A percentile compares a stretch with the other conserved stretches of the same genome.
Conservation (phyloP, 2,113 vertebrate genomes). For the Origma solitaria region DNA sequence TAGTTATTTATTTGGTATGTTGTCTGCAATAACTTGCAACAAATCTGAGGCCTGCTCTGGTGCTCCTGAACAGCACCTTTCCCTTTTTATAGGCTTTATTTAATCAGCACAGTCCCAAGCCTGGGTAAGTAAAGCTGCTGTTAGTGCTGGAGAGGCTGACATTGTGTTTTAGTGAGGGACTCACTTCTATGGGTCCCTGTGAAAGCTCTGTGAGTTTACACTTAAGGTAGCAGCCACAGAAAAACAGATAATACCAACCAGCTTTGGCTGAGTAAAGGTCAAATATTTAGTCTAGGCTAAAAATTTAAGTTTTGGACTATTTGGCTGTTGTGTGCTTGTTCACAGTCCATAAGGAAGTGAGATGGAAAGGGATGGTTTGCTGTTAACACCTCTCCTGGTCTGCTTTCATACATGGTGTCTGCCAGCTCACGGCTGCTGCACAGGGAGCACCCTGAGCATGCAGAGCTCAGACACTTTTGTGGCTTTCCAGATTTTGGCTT, state of each 20-base stretch:
- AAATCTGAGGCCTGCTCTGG: not conserved
- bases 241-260: not conserved
- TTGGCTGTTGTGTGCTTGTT: not conserved
- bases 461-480: not conserved
- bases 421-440: not conserved
- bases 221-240: not conserved
- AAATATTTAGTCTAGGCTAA: not conserved
- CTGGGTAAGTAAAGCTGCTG: not conserved
- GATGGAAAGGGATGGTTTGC: not conserved
- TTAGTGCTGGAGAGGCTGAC: not conserved
- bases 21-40: not conserved
- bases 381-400: not conserved
- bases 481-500: not conserved
- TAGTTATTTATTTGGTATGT: not conserved
- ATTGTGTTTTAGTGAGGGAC: not conserved
- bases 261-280: not conserved
- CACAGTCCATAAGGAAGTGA: not conserved
- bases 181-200: not conserved
- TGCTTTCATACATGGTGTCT: not conserved
- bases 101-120: not conserved
- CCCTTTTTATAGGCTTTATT: not conserved
- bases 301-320: not conserved
- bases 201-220: not conserved
- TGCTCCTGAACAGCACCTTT: not conserved
- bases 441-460: no score